Evolutionary conservation across 92 coral and sea anemone species (phyloP).

Genomic region (Pocillopora meandrina): DNA sequence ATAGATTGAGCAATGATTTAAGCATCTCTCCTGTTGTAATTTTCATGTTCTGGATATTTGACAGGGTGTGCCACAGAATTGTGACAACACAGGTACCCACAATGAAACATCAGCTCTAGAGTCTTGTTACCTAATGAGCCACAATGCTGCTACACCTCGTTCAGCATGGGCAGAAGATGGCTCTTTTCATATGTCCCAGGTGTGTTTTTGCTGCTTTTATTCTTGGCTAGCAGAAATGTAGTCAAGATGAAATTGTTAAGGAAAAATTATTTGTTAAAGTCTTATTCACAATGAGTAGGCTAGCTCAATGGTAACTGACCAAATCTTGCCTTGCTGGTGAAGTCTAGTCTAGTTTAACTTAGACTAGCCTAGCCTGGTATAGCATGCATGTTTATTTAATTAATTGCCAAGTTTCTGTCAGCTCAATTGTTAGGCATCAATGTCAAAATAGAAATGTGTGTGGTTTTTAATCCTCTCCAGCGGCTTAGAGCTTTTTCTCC

Average conservation of each 20-base stretch:
- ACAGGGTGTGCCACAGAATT: conserved; percentile 10
- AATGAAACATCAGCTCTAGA: conserved; percentile 68
- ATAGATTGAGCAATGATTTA: no score
- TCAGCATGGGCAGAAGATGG: conserved; percentile 51
- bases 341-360: no score
- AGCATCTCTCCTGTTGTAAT: no score
- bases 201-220: not conserved
- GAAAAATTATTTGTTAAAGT: no score
- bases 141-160: conserved; percentile 10
- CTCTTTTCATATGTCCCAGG: conserved; percentile 66
- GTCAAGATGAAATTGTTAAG: no score
- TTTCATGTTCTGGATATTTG: not conserved
- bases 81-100: conserved; percentile 9
- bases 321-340: no score
- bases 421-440: no score
- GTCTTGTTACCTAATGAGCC: conserved; percentile 63
- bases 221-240: no score
- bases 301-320: no score
- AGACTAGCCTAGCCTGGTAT: not conserved
- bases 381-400: not conserved
- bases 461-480: no score
- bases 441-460: no score
- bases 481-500: not conserved
- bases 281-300: no score
- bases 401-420: not conserved